Base-by-base conservation (phyloP, 2,113 vertebrate genomes). In the Notiomystis cincta region DNA sequence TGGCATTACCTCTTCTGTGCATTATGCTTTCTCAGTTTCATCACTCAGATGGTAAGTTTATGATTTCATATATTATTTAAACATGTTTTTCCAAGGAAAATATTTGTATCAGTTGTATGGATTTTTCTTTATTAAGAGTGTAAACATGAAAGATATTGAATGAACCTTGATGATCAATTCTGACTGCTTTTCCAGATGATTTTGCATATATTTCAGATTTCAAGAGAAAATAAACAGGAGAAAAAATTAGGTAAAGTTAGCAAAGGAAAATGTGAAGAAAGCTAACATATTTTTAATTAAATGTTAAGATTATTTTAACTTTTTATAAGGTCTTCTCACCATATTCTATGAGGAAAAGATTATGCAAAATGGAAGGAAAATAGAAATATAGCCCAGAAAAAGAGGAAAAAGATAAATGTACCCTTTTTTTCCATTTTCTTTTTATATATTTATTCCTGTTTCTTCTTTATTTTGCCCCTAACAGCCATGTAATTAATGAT, bases 381-480 rank as follows among this genome's bases (percentile, higher is more conserved):
- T 15, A 61, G 5, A 3, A 80, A 72, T 38, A 47, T 9, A 64
- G 3, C 19, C 33, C 5, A 42, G 11, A 42, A 75, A 75, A 33
- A 4, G 1, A 2, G 1, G 2, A 13, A 77, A 44, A 65, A 30
- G 2, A 60, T 4, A 11, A 33, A 33, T 70, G 50, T 58, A 16
- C 7, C 3, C 13, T 65, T 48, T 6, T 45, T 77, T 38, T 1
- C 2, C 2, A 9, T 38, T 69, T 81, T 79, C 4, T 72, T 83
- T 77, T 70, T 7, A 33, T 37, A 37, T 10, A 0, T 1, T 44
- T 53, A 18, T 71, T 69, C 56, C 40, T 53, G 3, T 67, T 78
- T 60, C 13, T 64, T 65, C 7, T 64, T 38, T 35, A 45, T 72
- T 93, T 87, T 71, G 9, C 3, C 6, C 1, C 9, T 18, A 15